Percentiles rank a stretch among this genome's conserved stretches.
Conservation (phyloP, 2,797 vertebrate species). For the Hypotaenidia philippensis region DNA sequence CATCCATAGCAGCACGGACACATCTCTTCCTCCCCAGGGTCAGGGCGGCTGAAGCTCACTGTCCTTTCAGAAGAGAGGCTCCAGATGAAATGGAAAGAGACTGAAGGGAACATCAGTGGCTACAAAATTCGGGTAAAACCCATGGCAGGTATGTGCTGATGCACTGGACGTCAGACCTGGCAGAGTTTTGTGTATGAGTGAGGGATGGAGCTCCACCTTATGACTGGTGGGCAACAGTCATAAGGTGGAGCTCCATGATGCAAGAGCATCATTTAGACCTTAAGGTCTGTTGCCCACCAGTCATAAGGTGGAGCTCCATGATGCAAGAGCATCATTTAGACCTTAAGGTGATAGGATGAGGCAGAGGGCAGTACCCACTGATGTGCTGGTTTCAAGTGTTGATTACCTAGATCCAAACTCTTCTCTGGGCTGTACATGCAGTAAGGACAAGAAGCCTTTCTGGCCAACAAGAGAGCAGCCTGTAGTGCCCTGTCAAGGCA, state of each 20-base stretch:
- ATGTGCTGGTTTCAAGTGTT: background rate
- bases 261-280: background rate
- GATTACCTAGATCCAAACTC: background rate
- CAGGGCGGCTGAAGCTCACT: constrained; percentile 83
- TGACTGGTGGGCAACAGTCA: background rate
- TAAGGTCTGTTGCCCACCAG: background rate
- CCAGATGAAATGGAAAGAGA: constrained; percentile 95
- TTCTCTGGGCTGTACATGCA: rapidly evolving
- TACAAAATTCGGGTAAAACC: constrained; percentile 93
- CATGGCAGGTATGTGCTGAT: constrained; percentile 84
- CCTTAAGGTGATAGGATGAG: background rate
- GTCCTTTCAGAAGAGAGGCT: constrained; percentile 92
- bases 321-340: background rate
- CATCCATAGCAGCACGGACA: rapidly evolving
- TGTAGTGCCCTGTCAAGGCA: rapidly evolving
- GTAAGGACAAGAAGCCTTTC: background rate
- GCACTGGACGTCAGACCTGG: rapidly evolving
- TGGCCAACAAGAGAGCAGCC: background rate
- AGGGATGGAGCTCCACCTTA: background rate
- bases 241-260: no score
- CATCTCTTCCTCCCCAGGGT: constrained; percentile 16
- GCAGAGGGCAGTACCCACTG: background rate
- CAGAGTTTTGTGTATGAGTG: rapidly evolving
- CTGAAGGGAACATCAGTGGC: constrained; percentile 85
- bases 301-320: no score